phyloP scores from a whole-genome alignment of 1,140 invertebrate species.

The Alviniconcha marisindica region DNA sequence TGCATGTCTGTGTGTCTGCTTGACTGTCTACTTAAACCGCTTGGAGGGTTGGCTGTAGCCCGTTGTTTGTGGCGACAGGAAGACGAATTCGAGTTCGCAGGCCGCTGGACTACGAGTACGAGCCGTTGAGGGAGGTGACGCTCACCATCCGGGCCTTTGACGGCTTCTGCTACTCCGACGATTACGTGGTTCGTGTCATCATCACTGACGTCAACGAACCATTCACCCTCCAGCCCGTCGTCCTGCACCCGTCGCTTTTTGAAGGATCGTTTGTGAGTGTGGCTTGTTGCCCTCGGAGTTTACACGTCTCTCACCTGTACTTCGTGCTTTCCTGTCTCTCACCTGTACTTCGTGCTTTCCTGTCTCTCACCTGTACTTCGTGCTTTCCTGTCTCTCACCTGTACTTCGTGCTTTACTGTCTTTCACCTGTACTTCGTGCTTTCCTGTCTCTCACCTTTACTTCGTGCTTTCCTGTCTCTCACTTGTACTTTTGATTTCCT shows the following conservation, averaged over 20 bases:
- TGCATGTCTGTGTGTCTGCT: not conserved
- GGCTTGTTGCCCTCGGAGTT: too few species aligned
- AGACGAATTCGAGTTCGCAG: not conserved
- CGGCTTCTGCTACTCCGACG: conserved; percentile 13
- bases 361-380: too few species aligned
- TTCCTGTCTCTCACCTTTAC: too few species aligned
- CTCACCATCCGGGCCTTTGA: not conserved
- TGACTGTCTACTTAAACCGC: not conserved
- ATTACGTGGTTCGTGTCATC: not conserved
- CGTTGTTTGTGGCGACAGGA: not conserved
- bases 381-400: too few species aligned
- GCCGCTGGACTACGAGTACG: conserved; percentile 6
- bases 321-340: too few species aligned
- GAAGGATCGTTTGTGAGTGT: not conserved
- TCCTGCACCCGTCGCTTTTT: not conserved
- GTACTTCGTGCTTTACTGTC: too few species aligned
- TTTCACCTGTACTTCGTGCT: too few species aligned
- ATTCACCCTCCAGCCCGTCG: not conserved
- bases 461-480: too few species aligned
- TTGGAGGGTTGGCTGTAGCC: not conserved
- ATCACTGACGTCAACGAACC: conserved; percentile 1
- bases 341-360: too few species aligned
- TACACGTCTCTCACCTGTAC: too few species aligned
- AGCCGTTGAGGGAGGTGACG: not conserved
- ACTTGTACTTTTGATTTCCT: too few species aligned